A percentile compares a stretch with the other conserved stretches of the same genome.
These are phyloP conservation scores for Semnopithecus entellus DNA, from an alignment of 2,113 vertebrate species.

Conservation along the genomic window DNA sequence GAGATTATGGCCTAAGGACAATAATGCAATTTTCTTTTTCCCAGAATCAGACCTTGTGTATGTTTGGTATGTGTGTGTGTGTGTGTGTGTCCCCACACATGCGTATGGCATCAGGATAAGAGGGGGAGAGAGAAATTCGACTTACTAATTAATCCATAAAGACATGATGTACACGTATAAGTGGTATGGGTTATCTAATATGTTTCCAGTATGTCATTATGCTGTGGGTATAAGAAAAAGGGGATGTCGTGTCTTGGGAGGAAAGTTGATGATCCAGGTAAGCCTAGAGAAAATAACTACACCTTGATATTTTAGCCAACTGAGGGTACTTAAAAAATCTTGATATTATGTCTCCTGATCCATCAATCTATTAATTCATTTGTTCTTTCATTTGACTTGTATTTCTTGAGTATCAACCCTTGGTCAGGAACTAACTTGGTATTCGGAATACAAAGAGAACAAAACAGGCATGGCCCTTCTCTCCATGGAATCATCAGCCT, in stretches of 20 bases:
- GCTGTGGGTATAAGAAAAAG: background rate
- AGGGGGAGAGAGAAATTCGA: background rate
- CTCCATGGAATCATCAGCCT: background rate
- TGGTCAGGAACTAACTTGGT: background rate
- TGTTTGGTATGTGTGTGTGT: background rate
- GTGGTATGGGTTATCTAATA: background rate
- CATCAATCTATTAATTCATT: background rate
- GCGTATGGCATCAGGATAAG: background rate
- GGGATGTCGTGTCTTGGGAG: background rate
- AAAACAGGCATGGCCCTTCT: background rate
- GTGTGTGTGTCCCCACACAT: no score
- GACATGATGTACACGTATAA: background rate
- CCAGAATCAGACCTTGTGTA: background rate
- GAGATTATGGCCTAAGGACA: background rate
- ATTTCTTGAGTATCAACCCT: background rate
- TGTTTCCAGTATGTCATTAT: background rate
- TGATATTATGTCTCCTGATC: background rate
- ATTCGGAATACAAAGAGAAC: background rate
- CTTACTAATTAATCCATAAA: background rate
- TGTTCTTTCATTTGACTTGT: background rate
- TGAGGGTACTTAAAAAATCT: background rate
- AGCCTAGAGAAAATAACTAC: background rate
- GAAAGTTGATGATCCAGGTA: background rate
- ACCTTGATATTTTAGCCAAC: background rate
- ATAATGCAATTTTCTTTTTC: background rate